Percentiles rank a stretch among this genome's conserved stretches.
Conservation (phyloP, 2,888 invertebrate species). For the Nesidiocoris tenuis region DNA sequence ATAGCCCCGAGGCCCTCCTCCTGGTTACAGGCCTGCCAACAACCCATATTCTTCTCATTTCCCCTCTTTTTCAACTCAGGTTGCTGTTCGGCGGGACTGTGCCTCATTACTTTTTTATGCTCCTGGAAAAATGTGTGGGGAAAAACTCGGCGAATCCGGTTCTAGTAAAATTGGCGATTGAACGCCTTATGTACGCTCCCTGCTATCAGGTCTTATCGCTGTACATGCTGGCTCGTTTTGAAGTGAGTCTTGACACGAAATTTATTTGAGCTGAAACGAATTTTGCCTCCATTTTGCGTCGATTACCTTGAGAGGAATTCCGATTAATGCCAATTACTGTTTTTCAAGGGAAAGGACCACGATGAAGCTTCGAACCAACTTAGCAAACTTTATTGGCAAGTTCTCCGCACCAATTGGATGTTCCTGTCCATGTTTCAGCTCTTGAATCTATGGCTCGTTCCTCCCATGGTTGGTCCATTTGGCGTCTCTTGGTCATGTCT, state of each 20-base stretch:
- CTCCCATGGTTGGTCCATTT: constrained; percentile 68
- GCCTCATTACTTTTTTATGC: constrained; percentile 74
- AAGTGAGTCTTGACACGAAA: constrained; percentile 58
- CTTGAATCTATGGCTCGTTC: constrained; percentile 72
- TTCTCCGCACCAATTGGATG: constrained; percentile 73
- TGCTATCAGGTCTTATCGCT: constrained; percentile 71
- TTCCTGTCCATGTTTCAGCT: constrained; percentile 73
- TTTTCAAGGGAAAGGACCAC: constrained; percentile 65
- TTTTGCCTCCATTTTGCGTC: not conserved
- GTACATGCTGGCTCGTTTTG: constrained; percentile 71
- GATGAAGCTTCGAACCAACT: constrained; percentile 64
- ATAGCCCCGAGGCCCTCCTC: too few species aligned
- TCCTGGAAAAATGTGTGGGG: constrained; percentile 63
- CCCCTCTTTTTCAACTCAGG: constrained; percentile 56
- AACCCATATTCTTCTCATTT: too few species aligned
- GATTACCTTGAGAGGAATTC: too few species aligned
- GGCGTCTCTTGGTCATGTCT: too few species aligned
- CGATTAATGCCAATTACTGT: too few species aligned
- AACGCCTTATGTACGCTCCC: constrained; percentile 71
- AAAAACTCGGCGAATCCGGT: constrained; percentile 58
- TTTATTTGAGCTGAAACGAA: not conserved
- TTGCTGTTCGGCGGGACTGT: constrained; percentile 76
- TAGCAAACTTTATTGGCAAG: constrained; percentile 64
- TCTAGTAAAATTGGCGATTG: constrained; percentile 66
- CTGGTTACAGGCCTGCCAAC: too few species aligned